phyloP scores from a whole-genome alignment of 2,113 vertebrate genomes.

The Sylvilagus bachmani region DNA sequence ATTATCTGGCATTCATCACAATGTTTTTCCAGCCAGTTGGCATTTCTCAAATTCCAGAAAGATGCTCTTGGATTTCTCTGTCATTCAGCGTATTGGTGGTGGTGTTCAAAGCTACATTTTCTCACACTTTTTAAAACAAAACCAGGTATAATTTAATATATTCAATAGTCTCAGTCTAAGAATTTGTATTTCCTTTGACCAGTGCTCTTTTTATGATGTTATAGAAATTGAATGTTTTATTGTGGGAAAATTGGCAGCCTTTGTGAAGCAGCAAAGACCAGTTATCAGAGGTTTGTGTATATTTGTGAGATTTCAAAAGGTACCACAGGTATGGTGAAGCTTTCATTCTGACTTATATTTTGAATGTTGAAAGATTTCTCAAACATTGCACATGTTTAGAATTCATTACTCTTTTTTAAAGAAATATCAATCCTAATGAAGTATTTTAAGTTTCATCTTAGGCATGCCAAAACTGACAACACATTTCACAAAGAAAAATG shows the following conservation, averaged over 20 bases:
- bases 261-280: background rate
- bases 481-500: background rate
- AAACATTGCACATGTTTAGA: background rate
- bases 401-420: background rate
- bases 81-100: background rate
- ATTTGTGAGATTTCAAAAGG: background rate
- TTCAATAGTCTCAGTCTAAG: background rate
- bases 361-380: background rate
- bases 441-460: background rate
- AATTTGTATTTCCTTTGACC: background rate
- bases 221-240: background rate
- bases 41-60: background rate
- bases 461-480: background rate
- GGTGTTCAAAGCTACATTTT: background rate
- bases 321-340: background rate
- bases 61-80: background rate
- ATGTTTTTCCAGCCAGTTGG: background rate
- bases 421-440: background rate
- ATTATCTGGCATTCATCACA: background rate
- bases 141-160: background rate
- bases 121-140: background rate
- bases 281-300: background rate
- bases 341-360: background rate
- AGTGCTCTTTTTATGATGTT: background rate
- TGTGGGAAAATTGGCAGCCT: background rate